Conservation (phyloP, 2,888 invertebrate species). For the Campopleginae sp. region DNA sequence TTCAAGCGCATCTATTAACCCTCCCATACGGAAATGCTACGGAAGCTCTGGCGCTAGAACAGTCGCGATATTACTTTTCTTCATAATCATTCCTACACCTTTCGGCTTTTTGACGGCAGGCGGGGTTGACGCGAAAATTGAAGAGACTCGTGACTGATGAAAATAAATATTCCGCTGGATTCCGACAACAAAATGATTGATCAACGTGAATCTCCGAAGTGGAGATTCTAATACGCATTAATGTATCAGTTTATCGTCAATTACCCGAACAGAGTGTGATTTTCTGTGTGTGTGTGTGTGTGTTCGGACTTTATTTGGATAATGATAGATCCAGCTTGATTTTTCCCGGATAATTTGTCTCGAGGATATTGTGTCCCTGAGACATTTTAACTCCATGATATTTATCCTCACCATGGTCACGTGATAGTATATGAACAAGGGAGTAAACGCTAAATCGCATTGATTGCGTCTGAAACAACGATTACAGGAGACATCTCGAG, state of each 20-base stretch:
- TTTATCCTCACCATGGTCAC: not conserved
- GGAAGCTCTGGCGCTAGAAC: slow-evolving; percentile 23
- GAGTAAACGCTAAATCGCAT: slow-evolving; percentile 76
- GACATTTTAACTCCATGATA: not conserved
- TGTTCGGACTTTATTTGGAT: no score
- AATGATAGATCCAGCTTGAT: no score
- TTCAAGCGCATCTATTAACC: slow-evolving; percentile 65
- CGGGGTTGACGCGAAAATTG: not conserved
- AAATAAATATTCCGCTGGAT: not conserved
- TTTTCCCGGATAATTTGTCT: no score
- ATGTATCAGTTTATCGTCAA: no score
- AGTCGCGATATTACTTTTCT: slow-evolving; percentile 57
- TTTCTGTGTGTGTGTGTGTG: no score
- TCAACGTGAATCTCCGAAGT: not conserved
- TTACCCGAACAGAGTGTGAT: no score
- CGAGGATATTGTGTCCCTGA: slow-evolving; percentile 1
- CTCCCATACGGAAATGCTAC: slow-evolving; percentile 57
- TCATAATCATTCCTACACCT: slow-evolving; percentile 54
- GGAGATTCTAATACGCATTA: not conserved
- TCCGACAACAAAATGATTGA: not conserved
- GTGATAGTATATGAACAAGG: slow-evolving; percentile 48
- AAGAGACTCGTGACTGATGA: not conserved
- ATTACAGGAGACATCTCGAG: slow-evolving; percentile 65
- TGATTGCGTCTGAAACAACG: slow-evolving; percentile 70
- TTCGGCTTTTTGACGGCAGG: slow-evolving; percentile 16